Conservation (phyloP, 2,888 invertebrate species). For the Xestia ashworthii region DNA sequence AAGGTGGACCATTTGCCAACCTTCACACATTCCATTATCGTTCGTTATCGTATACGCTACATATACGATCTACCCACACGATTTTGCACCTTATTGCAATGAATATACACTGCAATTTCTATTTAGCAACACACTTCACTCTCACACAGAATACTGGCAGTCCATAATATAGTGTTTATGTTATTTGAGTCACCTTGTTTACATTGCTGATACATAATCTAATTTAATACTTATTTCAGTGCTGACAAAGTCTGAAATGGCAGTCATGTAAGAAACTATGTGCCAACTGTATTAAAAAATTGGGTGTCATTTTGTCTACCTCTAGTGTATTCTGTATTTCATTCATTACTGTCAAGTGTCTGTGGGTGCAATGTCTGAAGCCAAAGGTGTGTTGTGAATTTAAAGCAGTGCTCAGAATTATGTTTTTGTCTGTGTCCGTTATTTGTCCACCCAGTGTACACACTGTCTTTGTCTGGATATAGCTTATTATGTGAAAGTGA, state of each 20-base stretch:
- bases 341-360: constrained; percentile 39
- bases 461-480: constrained; percentile 21
- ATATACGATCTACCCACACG: constrained; percentile 5
- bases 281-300: constrained; percentile 11
- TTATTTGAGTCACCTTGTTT: constrained; percentile 30
- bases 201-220: constrained; percentile 10
- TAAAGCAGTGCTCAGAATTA: constrained; percentile 10
- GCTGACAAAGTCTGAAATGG: constrained; percentile 29
- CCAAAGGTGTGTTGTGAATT: constrained; percentile 55
- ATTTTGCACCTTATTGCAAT: constrained; percentile 40
- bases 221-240: constrained; percentile 29
- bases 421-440: constrained; percentile 16
- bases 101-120: constrained; percentile 11
- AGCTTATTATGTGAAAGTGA: constrained; percentile 1
- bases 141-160: constrained; percentile 5
- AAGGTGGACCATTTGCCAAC: constrained; percentile 37
- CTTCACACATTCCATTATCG: constrained; percentile 54
- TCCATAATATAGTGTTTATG: constrained; percentile 18
- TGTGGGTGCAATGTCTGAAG: constrained; percentile 55
- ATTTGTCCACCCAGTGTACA: neutral
- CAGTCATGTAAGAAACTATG: constrained; percentile 7
- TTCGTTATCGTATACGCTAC: constrained; percentile 37
- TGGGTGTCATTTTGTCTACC: constrained; percentile 14
- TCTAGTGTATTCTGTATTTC: constrained; percentile 3
- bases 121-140: constrained; percentile 10